Evolutionary conservation across 2,113 vertebrate species (phyloP).

Genomic region (Bothrops jararaca): DNA sequence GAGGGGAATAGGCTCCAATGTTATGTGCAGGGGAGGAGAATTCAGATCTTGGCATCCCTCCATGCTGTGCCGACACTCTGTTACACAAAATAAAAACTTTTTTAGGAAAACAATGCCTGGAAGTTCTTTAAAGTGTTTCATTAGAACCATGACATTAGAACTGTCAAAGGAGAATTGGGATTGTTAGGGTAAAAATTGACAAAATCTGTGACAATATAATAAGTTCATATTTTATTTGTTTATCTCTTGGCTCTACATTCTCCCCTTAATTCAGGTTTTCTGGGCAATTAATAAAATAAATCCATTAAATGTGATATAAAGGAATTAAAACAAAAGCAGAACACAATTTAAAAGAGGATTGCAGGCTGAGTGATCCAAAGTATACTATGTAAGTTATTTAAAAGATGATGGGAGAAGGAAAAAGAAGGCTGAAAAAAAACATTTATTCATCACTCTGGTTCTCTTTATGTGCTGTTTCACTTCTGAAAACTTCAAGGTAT

Average conservation of each 20-base stretch:
- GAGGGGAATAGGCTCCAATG: too few species aligned
- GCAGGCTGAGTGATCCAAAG: neutral
- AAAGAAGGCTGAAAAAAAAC: neutral
- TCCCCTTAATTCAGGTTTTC: neutral
- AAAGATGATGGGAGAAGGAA: neutral
- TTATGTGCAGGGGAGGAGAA: too few species aligned
- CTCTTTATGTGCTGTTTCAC: neutral
- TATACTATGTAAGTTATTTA: neutral
- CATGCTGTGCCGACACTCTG: too few species aligned
- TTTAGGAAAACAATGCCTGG: too few species aligned
- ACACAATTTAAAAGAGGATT: neutral
- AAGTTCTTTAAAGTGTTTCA: too few species aligned
- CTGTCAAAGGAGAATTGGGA: slow-evolving; percentile 39
- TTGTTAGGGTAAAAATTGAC: slow-evolving; percentile 33
- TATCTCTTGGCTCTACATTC: neutral
- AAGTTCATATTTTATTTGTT: rapidly evolving
- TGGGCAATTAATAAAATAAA: neutral
- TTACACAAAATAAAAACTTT: too few species aligned
- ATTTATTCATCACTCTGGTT: neutral
- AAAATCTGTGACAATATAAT: slow-evolving; percentile 15
- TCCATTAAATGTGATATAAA: neutral
- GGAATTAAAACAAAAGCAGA: neutral
- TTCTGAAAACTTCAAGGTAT: neutral
- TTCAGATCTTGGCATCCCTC: too few species aligned
- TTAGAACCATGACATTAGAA: neutral